A percentile compares a stretch with the other conserved stretches of the same genome.
Conservation (phyloP, 2,888 invertebrate genomes). For the Cremastobaeus sp. region DNA sequence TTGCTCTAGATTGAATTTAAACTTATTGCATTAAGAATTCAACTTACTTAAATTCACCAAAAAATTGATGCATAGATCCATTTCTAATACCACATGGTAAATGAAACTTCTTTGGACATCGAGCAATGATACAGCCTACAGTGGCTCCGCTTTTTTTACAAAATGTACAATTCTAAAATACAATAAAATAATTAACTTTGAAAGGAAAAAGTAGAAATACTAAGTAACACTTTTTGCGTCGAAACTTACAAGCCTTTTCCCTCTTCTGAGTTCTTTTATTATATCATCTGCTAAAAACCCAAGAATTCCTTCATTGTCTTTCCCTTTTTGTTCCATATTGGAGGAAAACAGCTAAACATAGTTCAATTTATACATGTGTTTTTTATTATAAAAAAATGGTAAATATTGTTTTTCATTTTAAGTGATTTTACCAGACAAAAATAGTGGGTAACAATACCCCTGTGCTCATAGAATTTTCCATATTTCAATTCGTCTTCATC, state of each 20-base stretch:
- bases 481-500: conserved; percentile 80
- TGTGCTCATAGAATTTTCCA: conserved; percentile 81
- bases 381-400: no score
- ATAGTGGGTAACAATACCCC: conserved; percentile 84
- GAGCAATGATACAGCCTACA: conserved; percentile 83
- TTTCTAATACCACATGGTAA: conserved; percentile 85
- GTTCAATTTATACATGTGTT: no score
- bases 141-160: conserved; percentile 85
- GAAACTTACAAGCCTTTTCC: conserved; percentile 82
- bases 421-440: conserved; percentile 84
- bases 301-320: conserved; percentile 84
- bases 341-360: conserved; percentile 85
- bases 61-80: conserved; percentile 83
- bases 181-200: no score
- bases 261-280: conserved; percentile 82
- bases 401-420: background rate
- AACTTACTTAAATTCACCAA: conserved; percentile 80
- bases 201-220: no score
- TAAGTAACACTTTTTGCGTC: no score
- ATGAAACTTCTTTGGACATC: conserved; percentile 86
- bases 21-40: background rate
- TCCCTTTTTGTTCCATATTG: conserved; percentile 84
- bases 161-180: conserved; percentile 82
- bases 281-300: conserved; percentile 87
- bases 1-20: background rate